phyloP scores from a whole-genome alignment of 2,113 vertebrate genomes.

The Ammospiza nelsoni region DNA sequence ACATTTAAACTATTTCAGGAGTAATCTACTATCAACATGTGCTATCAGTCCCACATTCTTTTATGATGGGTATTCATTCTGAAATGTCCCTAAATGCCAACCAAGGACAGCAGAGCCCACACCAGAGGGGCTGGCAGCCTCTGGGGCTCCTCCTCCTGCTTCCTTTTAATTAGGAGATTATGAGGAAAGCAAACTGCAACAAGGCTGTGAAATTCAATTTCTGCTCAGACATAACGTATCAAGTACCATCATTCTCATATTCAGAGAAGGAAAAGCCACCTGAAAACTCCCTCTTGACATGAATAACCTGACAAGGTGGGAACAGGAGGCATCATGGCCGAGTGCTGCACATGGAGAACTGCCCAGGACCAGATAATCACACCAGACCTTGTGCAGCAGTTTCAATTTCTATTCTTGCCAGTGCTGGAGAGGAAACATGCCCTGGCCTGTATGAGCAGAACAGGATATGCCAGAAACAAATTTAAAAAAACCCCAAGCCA shows the following conservation, averaged over 20 bases:
- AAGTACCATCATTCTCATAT: not conserved
- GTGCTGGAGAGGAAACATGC: not conserved
- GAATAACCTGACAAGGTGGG: not conserved
- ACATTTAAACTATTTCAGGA: not conserved
- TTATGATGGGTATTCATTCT: not conserved
- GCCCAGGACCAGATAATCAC: not conserved
- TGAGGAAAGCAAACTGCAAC: not conserved
- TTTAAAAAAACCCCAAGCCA: rapidly evolving
- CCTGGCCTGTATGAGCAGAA: not conserved
- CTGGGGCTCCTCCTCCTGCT: not conserved
- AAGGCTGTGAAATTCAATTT: not conserved
- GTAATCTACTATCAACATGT: not conserved
- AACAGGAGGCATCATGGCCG: not conserved
- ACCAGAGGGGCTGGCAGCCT: not conserved
- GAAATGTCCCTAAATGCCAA: not conserved
- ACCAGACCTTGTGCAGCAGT: not conserved
- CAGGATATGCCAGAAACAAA: not conserved
- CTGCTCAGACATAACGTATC: not conserved
- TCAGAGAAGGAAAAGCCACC: not conserved
- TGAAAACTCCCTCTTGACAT: not conserved
- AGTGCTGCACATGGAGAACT: rapidly evolving
- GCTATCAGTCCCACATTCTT: not conserved
- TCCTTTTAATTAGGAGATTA: not conserved
- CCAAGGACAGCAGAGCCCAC: not conserved
- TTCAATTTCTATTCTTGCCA: not conserved